Evolutionary conservation across 2,797 vertebrate genomes (phyloP), one percentile per base, ranked within the genome.

Genomic region (Sphaeramia orbicularis): DNA sequence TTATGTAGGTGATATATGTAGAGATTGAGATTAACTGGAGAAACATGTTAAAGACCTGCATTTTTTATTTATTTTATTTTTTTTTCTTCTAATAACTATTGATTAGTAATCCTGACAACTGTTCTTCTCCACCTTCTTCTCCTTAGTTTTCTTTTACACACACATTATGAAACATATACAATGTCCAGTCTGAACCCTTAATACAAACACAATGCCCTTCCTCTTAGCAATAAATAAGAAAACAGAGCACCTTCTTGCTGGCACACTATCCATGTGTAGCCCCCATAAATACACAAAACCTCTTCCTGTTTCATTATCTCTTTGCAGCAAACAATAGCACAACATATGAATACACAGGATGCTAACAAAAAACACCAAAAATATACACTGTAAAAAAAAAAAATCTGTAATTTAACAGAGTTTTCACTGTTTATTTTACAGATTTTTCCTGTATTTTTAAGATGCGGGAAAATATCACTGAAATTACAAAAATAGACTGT

Each of bases 321-420:
- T 13, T 9, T 52, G 21, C 16, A 24, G 18, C 45, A 44, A 38
- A 42, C 12, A 35, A 13, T 4, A 19, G n/a, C 19, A 5, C 1
- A 45, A 30, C 48, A 27, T 16, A 24, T 27, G 41, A 44, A 42
- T 14, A 14, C 14, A 58, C 18, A 6, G 27, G 4, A 57, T 27
- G 11, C 38, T 44, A 36, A 51, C 38, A 38, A 56, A 15, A 32
- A 47, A 18, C 47, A 35, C n/a, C n/a, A n/a, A n/a, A n/a, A n/a
- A n/a, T n/a, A n/a, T n/a, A n/a, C n/a, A n/a, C n/a, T n/a, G n/a
- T n/a, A n/a, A n/a, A n/a, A n/a, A n/a, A n/a, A n/a, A n/a, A n/a
- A n/a, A n/a, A n/a, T n/a, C n/a, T n/a, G n/a, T n/a, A n/a, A n/a
- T n/a, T n/a, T n/a, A n/a, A n/a, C n/a, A n/a, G n/a, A n/a, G n/a